phyloP scores from a whole-genome alignment of 2,113 vertebrate genomes.

The Nycticryphes semicollaris region DNA sequence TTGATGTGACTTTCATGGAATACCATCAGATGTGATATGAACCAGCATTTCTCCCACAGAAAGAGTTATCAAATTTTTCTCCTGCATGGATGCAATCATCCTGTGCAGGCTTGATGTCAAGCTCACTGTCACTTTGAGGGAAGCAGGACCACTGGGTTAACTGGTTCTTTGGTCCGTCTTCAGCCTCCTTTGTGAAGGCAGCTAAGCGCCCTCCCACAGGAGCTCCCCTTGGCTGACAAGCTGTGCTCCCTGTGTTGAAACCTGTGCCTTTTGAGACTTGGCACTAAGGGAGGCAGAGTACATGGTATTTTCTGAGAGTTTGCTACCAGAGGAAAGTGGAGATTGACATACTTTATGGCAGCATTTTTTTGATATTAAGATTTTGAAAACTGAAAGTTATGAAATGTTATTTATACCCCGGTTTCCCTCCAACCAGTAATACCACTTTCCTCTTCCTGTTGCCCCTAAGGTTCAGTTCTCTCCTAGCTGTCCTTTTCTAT shows the following conservation, averaged over 20 bases:
- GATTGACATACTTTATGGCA: background rate
- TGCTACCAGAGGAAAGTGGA: background rate
- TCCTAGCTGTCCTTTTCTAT: background rate
- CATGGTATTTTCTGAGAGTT: background rate
- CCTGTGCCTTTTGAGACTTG: background rate
- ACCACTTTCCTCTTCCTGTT: background rate
- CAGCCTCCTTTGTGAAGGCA: background rate
- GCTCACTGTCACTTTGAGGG: background rate
- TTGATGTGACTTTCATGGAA: background rate
- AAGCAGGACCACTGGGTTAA: background rate
- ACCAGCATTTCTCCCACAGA: background rate
- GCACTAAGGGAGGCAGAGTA: background rate
- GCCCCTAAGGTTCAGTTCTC: background rate
- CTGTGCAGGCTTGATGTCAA: no score
- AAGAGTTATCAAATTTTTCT: background rate
- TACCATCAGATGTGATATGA: background rate
- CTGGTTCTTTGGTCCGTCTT: background rate
- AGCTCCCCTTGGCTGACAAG: background rate
- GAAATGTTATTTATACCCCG: background rate
- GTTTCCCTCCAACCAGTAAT: background rate
- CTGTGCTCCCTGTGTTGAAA: rapidly evolving
- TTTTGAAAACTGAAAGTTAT: background rate
- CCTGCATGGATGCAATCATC: rapidly evolving
- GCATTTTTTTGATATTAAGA: background rate
- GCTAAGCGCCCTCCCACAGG: background rate